Percentiles rank a stretch among this genome's conserved stretches.
These are phyloP conservation scores for Nemopilema nomurai DNA, from an alignment of 30 jellyfish, hydroid and myxozoan genomes.

Conservation along the genomic window DNA sequence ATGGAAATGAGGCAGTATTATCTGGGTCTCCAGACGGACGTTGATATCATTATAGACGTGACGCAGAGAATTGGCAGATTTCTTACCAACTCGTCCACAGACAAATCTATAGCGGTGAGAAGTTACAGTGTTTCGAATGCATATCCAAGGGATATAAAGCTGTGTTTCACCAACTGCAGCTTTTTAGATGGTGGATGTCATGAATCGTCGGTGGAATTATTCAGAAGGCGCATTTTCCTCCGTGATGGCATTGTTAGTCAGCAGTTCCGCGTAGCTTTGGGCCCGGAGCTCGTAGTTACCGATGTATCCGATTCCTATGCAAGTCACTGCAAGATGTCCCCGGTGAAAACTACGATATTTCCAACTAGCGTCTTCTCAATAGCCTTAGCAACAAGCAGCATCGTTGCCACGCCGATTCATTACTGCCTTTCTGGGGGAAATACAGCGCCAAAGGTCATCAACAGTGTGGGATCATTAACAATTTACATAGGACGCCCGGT, in stretches of 20 bases:
- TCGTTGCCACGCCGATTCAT: conserved; percentile 25
- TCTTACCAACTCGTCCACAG: background rate
- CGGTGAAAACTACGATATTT: background rate
- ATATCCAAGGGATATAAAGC: conserved; percentile 24
- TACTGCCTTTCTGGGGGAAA: conserved; percentile 31
- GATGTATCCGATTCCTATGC: conserved; percentile 21
- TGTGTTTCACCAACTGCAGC: conserved; percentile 55
- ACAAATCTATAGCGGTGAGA: background rate
- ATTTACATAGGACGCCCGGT: conserved; percentile 49
- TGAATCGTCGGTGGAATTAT: background rate
- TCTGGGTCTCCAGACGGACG: background rate
- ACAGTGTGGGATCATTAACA: conserved; percentile 48
- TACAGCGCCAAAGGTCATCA: conserved; percentile 48
- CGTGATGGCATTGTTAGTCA: conserved; percentile 12
- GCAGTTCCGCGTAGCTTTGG: conserved; percentile 24
- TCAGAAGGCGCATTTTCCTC: conserved; percentile 23
- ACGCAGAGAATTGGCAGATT: conserved; percentile 8
- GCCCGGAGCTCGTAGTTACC: conserved; percentile 20
- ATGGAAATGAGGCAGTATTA: conserved; percentile 32
- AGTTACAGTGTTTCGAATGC: conserved; percentile 15
- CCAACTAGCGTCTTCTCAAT: conserved; percentile 1
- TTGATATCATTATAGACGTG: conserved; percentile 5
- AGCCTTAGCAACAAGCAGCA: background rate
- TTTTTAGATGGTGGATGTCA: conserved; percentile 17
- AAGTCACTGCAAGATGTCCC: conserved; percentile 6